Percentiles rank a stretch among this genome's conserved stretches.
Conservation (phyloP, 2,888 invertebrate genomes). For the Cerastis rubricosa region DNA sequence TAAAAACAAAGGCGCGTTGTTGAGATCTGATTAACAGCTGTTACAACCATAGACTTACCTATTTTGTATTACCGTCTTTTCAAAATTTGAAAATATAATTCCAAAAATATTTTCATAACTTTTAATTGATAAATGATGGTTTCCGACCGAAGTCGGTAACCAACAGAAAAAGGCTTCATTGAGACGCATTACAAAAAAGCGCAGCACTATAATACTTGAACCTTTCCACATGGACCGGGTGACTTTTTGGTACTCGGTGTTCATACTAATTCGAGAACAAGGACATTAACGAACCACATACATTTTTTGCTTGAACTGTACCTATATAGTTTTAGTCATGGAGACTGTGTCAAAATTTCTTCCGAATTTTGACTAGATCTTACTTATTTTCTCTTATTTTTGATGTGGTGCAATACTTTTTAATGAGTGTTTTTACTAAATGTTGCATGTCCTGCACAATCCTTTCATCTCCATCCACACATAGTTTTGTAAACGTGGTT, state of each 20-base stretch:
- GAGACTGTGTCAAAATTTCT: not conserved
- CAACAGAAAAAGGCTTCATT: not conserved
- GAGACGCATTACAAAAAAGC: too few species aligned
- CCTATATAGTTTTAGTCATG: not conserved
- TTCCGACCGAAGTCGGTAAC: not conserved
- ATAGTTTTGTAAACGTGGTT: conserved; percentile 47
- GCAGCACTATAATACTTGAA: not conserved
- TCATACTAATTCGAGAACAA: not conserved
- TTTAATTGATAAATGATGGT: not conserved
- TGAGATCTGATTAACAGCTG: not conserved
- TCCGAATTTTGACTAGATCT: not conserved
- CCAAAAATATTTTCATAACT: not conserved
- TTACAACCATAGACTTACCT: not conserved
- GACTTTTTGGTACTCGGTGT: not conserved
- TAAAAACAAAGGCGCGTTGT: not conserved
- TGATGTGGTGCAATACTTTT: conserved; percentile 25
- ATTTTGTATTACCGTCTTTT: not conserved
- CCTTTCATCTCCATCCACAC: conserved; percentile 67
- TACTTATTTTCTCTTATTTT: not conserved
- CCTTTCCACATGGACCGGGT: not conserved
- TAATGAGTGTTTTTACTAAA: conserved; percentile 23
- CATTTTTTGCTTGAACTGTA: not conserved
- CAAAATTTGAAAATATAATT: not conserved
- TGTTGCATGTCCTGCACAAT: conserved; percentile 66
- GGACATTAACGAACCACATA: not conserved